These are phyloP conservation scores for Gymnothorax reevesii DNA, from an alignment of 2,797 vertebrate species.

Conservation along the genomic window DNA sequence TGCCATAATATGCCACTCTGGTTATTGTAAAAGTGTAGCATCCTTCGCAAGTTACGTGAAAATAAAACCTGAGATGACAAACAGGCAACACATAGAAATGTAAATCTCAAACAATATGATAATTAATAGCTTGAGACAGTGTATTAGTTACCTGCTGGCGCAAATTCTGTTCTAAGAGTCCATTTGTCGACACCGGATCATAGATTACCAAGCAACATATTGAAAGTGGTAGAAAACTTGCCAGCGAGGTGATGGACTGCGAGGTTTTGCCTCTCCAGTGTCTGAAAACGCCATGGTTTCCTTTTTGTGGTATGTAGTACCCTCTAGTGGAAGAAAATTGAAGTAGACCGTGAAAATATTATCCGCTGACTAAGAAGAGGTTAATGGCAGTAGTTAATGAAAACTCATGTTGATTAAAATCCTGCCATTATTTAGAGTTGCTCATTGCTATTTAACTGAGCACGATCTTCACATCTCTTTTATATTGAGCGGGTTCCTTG, in stretches of 20 bases:
- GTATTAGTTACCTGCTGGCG: background rate
- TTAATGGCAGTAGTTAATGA: background rate
- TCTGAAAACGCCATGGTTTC: background rate
- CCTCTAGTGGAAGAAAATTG: slow-evolving; percentile 32
- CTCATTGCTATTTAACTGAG: background rate
- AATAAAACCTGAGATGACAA: background rate
- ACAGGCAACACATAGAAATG: background rate
- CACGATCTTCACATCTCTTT: background rate
- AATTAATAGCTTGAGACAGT: background rate
- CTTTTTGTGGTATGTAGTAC: slow-evolving; percentile 24
- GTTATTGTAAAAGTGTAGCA: background rate
- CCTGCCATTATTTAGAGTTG: background rate
- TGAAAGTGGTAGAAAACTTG: background rate
- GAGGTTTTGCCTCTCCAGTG: background rate
- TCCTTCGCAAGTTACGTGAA: background rate
- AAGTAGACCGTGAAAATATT: background rate
- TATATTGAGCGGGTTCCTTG: background rate
- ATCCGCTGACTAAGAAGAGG: background rate
- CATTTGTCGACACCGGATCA: background rate
- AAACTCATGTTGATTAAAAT: background rate
- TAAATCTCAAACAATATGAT: background rate
- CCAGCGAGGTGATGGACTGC: background rate
- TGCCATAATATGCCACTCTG: background rate
- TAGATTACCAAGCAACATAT: background rate
- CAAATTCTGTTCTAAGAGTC: background rate